A percentile compares a stretch with the other conserved stretches of the same genome.
phyloP scores from a whole-genome alignment of 2,888 invertebrate species.

The Sarcophaga subvicina region DNA sequence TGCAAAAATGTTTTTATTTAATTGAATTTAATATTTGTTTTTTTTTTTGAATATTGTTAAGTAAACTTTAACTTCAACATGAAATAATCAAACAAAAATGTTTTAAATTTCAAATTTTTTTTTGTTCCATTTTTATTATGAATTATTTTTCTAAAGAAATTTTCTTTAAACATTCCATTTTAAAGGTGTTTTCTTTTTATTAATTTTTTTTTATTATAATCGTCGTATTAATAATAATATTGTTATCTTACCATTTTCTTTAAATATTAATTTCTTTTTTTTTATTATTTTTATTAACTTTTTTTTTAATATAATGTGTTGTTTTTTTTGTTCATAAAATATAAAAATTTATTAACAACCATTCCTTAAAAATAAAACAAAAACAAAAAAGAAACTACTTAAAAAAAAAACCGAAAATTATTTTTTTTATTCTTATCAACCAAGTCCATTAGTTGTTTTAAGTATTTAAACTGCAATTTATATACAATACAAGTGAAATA shows the following conservation, averaged over 20 bases:
- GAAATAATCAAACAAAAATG: too few relatives aligned
- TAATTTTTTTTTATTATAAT: background rate
- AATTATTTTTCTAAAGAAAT: background rate
- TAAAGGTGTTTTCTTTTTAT: background rate
- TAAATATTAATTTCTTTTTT: background rate
- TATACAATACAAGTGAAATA: background rate
- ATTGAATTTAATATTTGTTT: too few relatives aligned
- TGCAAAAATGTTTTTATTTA: too few relatives aligned
- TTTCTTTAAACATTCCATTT: background rate
- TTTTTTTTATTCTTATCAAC: constrained; percentile 6
- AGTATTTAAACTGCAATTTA: constrained; percentile 27
- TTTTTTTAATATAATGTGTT: background rate
- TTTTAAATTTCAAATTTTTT: too few relatives aligned
- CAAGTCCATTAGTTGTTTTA: constrained; percentile 47
- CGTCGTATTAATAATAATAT: background rate
- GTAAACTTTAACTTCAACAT: too few relatives aligned
- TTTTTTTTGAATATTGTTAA: too few relatives aligned
- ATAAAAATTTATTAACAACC: constrained; percentile 31
- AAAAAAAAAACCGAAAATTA: constrained; percentile 8
- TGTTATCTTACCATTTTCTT: background rate
- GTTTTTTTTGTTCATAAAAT: background rate
- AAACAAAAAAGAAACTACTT: constrained; percentile 1
- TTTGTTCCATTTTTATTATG: too few relatives aligned
- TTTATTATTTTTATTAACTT: background rate
- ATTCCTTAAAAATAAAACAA: constrained; percentile 34